Base-by-base conservation (phyloP, 2,113 vertebrate genomes). In the Fulmarus glacialis region DNA sequence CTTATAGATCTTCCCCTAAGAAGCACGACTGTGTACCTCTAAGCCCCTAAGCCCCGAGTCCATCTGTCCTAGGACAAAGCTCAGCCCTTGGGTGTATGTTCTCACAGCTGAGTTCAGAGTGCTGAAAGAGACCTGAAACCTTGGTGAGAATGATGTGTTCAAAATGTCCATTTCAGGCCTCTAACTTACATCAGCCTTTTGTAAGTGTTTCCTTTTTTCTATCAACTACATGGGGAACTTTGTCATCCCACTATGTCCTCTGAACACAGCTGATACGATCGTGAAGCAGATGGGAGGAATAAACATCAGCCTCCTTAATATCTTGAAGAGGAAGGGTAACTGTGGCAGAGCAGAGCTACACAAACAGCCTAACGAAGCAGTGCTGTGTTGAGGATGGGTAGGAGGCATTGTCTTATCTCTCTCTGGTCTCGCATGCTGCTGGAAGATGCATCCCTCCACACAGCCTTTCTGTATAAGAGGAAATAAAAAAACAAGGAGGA, bases 41-140 rank as follows among this genome's bases (percentile, higher is more conserved):
- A 50, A 42, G 18, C 4, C 27, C 5, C 24, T 48, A 56, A 87
- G 5, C 22, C 14, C 16, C 55, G 23, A 29, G 24, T 9, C 52
- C 12, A 23, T 17, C 22, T 77, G 32, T 12, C 29, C 42, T 17
- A 53, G 42, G 32, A 71, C 38, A 82, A 45, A 59, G 30, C 5
- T 67, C 3, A 2, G 1, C 11, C 12, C 27, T 71, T 74, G 18
- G 11, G 6, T 0, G 1, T 62, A 6, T 32, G 38, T 7, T 72
- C 23, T 42, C 24, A 73, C 17, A 79, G 27, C 24, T 80, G 48
- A 55, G 7, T 75, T n/a, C 36, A 82, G 79, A 53, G 32, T 17
- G 2, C n/a, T 79, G 52, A 48, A 90, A 90, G 24, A 92, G 32
- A 75, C 32, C 22, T 42, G 42, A 74, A 56, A 38, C n/a, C 21